Conservation (phyloP, 1,140 invertebrate genomes). For the Acromyrmex heyeri region DNA sequence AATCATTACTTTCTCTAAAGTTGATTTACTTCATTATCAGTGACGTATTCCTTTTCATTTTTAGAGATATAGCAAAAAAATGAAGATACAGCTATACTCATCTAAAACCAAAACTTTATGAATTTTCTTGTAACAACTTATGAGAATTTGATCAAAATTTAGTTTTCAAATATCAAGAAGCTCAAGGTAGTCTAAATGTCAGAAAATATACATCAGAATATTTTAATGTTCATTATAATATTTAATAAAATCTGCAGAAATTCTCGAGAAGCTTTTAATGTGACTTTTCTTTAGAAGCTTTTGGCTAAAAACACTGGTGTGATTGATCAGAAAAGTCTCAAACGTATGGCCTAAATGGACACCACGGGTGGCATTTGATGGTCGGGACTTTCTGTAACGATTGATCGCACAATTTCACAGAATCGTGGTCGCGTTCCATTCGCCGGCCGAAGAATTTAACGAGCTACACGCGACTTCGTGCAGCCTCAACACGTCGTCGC, state of each 20-base stretch:
- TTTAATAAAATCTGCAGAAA: not conserved
- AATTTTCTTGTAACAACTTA: not conserved
- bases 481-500: slow-evolving; percentile 18
- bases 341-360: not conserved
- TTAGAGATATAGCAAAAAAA: not conserved
- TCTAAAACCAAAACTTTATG: not conserved
- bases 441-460: slow-evolving; percentile 49
- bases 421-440: slow-evolving; percentile 31
- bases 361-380: slow-evolving; percentile 31
- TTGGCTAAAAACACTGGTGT: not conserved
- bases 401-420: slow-evolving; percentile 59
- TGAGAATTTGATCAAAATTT: not conserved
- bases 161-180: not conserved
- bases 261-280: not conserved
- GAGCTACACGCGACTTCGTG: slow-evolving; percentile 49
- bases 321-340: not conserved
- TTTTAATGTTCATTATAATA: not conserved
- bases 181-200: not conserved
- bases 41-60: not conserved
- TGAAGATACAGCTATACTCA: not conserved
- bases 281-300: not conserved
- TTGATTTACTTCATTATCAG: slow-evolving; percentile 7
- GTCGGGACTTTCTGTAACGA: slow-evolving; percentile 38
- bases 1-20: slow-evolving; percentile 55
- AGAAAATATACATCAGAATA: not conserved